Percentiles rank a stretch among this genome's conserved stretches.
These are phyloP conservation scores for Drosophila aldrichi DNA, from an alignment of 2,888 invertebrate species.

Conservation along the genomic window DNA sequence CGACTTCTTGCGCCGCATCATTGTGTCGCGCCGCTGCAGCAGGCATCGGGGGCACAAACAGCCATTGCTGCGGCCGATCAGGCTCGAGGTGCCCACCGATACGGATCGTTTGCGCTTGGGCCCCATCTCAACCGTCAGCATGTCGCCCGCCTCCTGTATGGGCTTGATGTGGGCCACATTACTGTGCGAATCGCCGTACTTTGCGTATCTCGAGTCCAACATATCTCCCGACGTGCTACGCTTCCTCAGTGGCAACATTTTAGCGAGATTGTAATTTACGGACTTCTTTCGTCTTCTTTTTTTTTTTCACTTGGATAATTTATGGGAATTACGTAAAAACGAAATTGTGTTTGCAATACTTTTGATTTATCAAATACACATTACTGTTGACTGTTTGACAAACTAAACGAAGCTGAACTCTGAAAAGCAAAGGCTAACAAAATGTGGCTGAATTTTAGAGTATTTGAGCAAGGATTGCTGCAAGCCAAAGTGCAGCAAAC, in stretches of 20 bases:
- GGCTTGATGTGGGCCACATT: background rate
- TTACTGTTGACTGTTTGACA: no score
- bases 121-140: background rate
- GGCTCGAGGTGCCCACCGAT: background rate
- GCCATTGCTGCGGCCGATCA: no score
- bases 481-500: background rate
- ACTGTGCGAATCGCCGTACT: background rate
- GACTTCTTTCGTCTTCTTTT: no score
- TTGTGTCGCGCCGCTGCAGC: fast-evolving
- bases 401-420: no score
- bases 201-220: background rate
- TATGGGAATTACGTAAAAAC: background rate
- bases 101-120: background rate
- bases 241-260: background rate
- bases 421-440: background rate
- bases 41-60: background rate
- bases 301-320: background rate
- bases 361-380: background rate
- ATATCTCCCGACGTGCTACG: background rate
- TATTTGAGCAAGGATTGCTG: background rate
- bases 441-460: background rate
- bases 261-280: background rate
- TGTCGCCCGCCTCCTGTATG: constrained; percentile 8
- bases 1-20: background rate
- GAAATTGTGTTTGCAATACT: background rate